Conservation (phyloP, 2,113 vertebrate genomes). For the Xiphias gladius region DNA sequence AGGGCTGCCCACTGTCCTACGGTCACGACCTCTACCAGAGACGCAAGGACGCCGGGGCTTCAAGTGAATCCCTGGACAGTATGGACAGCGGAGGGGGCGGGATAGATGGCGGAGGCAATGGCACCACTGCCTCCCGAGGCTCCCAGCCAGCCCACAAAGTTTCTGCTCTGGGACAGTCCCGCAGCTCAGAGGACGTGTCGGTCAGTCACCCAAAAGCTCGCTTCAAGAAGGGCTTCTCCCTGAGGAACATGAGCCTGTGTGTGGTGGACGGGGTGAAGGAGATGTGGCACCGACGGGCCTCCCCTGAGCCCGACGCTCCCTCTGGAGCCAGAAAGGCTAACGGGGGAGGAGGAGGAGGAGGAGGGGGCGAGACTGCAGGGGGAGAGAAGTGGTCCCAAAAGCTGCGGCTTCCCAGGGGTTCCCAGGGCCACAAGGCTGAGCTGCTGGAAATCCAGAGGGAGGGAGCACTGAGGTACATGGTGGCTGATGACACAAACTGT, state of each 20-base stretch:
- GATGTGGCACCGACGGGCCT: slow-evolving; percentile 95
- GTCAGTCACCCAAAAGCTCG: slow-evolving; percentile 87
- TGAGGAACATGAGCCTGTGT: slow-evolving; percentile 97
- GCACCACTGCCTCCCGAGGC: slow-evolving; percentile 55
- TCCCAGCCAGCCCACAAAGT: slow-evolving; percentile 84
- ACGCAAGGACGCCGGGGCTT: slow-evolving; percentile 88
- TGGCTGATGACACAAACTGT: slow-evolving; percentile 93
- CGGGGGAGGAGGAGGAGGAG: slow-evolving; percentile 59
- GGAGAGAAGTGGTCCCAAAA: slow-evolving; percentile 87
- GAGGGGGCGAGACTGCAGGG: slow-evolving; percentile 62
- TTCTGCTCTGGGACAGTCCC: slow-evolving; percentile 91
- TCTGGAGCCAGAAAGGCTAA: slow-evolving; percentile 70
- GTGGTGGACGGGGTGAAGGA: slow-evolving; percentile 96
- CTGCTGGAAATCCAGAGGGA: slow-evolving; percentile 96
- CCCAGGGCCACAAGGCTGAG: slow-evolving; percentile 90
- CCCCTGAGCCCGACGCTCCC: slow-evolving; percentile 87
- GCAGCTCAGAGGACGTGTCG: slow-evolving; percentile 95
- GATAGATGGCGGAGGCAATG: slow-evolving; percentile 67
- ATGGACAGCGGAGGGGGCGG: slow-evolving; percentile 88
- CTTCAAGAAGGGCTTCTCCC: slow-evolving; percentile 96
- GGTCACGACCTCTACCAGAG: slow-evolving; percentile 85
- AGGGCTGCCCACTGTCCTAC: slow-evolving; percentile 89
- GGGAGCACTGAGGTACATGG: slow-evolving; percentile 94
- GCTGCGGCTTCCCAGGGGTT: slow-evolving; percentile 79
- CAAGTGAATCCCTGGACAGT: slow-evolving; percentile 88